A percentile compares a stretch with the other conserved stretches of the same genome.
These are phyloP conservation scores for Endomychus coccineus DNA, from an alignment of 2,888 invertebrate genomes.

Conservation along the genomic window DNA sequence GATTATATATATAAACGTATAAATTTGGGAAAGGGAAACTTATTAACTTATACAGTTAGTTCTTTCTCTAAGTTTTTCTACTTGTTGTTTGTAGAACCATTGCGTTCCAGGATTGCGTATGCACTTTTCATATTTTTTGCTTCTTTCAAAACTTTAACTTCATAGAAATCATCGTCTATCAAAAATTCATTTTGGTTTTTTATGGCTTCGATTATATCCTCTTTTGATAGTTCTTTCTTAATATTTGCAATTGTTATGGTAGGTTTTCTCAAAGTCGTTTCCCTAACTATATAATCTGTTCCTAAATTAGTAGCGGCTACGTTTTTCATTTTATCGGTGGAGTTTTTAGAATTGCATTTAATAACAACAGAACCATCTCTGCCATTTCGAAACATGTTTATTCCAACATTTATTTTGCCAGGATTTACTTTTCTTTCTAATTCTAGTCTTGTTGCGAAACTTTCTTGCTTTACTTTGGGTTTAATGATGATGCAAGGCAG, in stretches of 20 bases:
- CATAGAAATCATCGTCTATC: neutral
- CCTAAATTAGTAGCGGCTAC: neutral
- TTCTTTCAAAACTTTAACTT: neutral
- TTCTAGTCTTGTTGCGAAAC: conserved; percentile 1
- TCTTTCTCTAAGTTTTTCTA: no score
- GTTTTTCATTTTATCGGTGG: conserved; percentile 5
- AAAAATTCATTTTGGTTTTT: conserved; percentile 3
- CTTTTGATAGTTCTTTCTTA: neutral
- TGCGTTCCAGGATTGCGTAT: no score
- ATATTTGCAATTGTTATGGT: conserved; percentile 2
- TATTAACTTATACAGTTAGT: no score
- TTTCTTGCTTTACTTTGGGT: conserved; percentile 5
- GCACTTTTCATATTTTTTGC: no score
- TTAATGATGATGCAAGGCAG: conserved; percentile 3
- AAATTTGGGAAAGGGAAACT: no score
- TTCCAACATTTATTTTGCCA: neutral
- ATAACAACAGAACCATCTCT: conserved; percentile 5
- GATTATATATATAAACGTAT: no score
- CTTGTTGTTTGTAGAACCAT: no score
- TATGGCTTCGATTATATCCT: neutral
- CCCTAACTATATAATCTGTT: conserved; percentile 2
- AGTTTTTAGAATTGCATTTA: conserved; percentile 2
- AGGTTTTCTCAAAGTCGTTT: conserved; percentile 5
- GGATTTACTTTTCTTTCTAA: conserved; percentile 1
- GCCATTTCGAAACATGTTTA: neutral